phyloP scores from a whole-genome alignment of 2,113 vertebrate genomes.

The Corynorhinus townsendii region DNA sequence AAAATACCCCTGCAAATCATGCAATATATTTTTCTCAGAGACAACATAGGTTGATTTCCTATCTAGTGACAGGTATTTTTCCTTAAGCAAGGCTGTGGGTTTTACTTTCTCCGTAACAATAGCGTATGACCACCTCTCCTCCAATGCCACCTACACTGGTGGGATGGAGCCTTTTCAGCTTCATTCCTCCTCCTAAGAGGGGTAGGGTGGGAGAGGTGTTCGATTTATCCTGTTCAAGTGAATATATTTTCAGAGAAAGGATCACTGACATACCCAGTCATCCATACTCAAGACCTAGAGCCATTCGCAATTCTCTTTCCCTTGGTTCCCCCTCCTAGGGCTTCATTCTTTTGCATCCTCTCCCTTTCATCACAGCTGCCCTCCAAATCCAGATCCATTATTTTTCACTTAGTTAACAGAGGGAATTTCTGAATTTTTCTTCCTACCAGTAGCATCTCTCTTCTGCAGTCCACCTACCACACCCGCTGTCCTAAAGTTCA shows the following conservation, averaged over 20 bases:
- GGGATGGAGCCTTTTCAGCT: background rate
- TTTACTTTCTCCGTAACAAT: background rate
- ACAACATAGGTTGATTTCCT: background rate
- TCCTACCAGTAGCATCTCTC: background rate
- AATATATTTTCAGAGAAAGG: background rate
- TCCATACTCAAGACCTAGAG: background rate
- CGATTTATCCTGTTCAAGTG: background rate
- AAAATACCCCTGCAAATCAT: background rate
- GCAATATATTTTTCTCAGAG: background rate
- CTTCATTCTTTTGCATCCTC: background rate
- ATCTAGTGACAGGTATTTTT: background rate
- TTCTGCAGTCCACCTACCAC: background rate
- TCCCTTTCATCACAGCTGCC: background rate
- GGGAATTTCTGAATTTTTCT: background rate
- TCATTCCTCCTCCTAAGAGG: background rate
- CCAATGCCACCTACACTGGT: background rate
- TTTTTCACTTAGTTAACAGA: background rate
- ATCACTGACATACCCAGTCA: background rate
- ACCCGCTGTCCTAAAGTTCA: background rate
- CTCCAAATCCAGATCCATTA: background rate
- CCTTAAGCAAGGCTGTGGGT: background rate
- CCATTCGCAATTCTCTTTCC: background rate
- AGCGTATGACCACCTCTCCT: background rate
- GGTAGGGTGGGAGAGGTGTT: background rate
- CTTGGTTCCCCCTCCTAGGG: background rate